Evolutionary conservation across 1,140 invertebrate genomes (phyloP).

Genomic region (Helicoverpa armigera): DNA sequence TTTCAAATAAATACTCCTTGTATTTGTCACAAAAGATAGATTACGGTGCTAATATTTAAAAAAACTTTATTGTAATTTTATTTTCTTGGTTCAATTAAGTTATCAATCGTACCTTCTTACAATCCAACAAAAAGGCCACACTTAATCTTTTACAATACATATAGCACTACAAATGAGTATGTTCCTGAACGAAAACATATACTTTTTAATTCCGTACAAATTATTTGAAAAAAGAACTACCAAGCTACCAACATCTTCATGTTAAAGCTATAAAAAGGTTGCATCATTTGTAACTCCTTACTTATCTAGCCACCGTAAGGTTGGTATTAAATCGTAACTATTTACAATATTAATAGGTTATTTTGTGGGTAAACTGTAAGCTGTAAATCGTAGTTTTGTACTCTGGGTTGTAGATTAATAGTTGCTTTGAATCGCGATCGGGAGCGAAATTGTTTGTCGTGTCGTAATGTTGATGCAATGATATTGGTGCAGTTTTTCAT

Average conservation of each 20-base stretch:
- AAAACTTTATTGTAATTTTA: no score
- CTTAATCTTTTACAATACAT: neutral
- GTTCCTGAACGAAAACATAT: neutral
- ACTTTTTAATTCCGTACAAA: neutral
- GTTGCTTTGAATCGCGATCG: slow-evolving; percentile 52
- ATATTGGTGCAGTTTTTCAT: neutral
- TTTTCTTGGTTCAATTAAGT: no score
- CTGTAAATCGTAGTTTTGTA: slow-evolving; percentile 66
- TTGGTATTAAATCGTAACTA: slow-evolving; percentile 72
- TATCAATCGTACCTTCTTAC: no score
- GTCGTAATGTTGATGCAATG: slow-evolving; percentile 21
- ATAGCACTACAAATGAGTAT: neutral
- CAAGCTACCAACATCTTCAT: slow-evolving; percentile 18
- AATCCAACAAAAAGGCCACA: no score
- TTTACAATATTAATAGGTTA: slow-evolving; percentile 77
- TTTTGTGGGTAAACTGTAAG: slow-evolving; percentile 66
- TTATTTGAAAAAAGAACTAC: slow-evolving; percentile 20
- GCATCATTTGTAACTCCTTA: slow-evolving; percentile 61
- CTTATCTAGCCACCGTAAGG: slow-evolving; percentile 59
- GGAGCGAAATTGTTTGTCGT: slow-evolving; percentile 36
- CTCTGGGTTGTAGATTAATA: slow-evolving; percentile 56
- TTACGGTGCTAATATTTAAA: no score
- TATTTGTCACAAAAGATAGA: no score
- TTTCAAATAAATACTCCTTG: no score
- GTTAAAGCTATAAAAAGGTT: slow-evolving; percentile 49